Evolutionary conservation across 2,888 invertebrate species (phyloP), one percentile per base, ranked within the genome.

Genomic region (Agrilus cyanescens): DNA sequence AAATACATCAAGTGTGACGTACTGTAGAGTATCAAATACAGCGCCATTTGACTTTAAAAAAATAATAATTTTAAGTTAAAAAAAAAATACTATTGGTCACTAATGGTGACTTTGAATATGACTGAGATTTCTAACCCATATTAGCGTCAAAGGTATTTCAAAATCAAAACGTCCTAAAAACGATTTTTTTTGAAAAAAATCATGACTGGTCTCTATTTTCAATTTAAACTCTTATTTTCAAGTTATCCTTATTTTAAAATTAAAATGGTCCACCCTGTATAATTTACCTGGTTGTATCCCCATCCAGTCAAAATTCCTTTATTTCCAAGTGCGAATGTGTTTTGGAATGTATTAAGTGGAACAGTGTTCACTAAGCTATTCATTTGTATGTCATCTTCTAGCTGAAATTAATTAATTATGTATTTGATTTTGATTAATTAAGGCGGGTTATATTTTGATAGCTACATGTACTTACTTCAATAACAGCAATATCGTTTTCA

Each of bases 21-120:
- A 61, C 45, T 69, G 67, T 25, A 70, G 48, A 14, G 56, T 48
- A 10, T 48, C 47, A 45, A 65, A 64, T 7, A 64, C 52, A 13
- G 45, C 46, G 13, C 66, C 66, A 10, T 60, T 60, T 4, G 62
- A 60, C 68, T 69, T n/a, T n/a, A n/a, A n/a, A n/a, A n/a, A n/a
- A n/a, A n/a, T n/a, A n/a, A n/a, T n/a, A n/a, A n/a, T n/a, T n/a
- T n/a, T n/a, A n/a, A n/a, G n/a, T n/a, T n/a, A n/a, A n/a, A n/a
- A n/a, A n/a, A n/a, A n/a, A n/a, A n/a, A n/a, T n/a, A n/a, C n/a
- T n/a, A n/a, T n/a, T n/a, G n/a, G n/a, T n/a, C n/a, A n/a, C n/a
- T n/a, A n/a, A n/a, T n/a, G n/a, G n/a, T n/a, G n/a, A n/a, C n/a
- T n/a, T n/a, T n/a, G n/a, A n/a, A n/a, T n/a, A n/a, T n/a, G n/a